These are phyloP conservation scores for Meteorus sp. DNA, from an alignment of 1,140 invertebrate genomes.

Conservation along the genomic window DNA sequence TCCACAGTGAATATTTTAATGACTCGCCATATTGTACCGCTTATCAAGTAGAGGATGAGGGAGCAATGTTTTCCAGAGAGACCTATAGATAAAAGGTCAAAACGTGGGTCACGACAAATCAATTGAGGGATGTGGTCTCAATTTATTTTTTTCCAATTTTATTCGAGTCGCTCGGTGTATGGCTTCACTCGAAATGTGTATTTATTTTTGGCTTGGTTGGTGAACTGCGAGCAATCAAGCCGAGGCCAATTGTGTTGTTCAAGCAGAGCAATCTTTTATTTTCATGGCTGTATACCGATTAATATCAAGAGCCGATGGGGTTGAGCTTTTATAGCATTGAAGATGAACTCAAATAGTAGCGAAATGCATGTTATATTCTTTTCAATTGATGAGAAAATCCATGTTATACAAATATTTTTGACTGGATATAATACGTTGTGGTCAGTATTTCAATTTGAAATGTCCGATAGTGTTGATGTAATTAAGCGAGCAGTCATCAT, in stretches of 20 bases:
- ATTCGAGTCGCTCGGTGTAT: constrained; percentile 12
- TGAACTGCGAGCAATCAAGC: constrained; percentile 11
- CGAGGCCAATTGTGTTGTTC: constrained; percentile 4
- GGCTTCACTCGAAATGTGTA: constrained; percentile 26
- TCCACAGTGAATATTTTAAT: constrained; percentile 42
- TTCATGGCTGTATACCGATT: not conserved
- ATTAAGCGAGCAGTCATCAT: no score
- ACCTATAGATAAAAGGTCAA: constrained; percentile 25
- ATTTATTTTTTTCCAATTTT: constrained; percentile 24
- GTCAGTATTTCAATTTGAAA: no score
- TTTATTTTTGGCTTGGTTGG: constrained; percentile 23
- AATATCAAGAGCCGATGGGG: constrained; percentile 1
- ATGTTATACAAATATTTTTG: no score
- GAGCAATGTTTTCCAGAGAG: not conserved
- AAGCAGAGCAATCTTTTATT: constrained; percentile 13
- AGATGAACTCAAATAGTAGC: no score
- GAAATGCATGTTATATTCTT: no score
- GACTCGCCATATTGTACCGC: constrained; percentile 17
- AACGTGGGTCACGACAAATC: constrained; percentile 30
- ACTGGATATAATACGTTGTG: no score
- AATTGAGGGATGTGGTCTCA: constrained; percentile 26
- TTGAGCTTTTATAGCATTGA: no score
- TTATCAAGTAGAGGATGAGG: not conserved
- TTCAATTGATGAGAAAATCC: no score
- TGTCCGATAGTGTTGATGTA: no score